Base-by-base conservation (phyloP, 2,888 invertebrate species). In the Dryobota labecula region DNA sequence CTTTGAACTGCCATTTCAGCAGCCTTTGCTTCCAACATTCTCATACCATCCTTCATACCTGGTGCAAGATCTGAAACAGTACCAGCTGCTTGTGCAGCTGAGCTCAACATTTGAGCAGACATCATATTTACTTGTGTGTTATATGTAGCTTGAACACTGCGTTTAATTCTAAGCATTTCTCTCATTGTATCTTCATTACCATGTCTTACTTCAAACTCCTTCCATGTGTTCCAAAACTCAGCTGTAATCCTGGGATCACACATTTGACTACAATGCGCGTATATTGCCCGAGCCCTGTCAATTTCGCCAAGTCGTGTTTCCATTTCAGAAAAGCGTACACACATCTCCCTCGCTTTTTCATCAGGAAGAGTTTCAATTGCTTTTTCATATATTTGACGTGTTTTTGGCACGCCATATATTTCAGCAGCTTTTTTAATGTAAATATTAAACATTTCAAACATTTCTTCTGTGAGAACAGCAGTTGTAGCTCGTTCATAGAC, bases 151-250 rank as follows among this genome's bases (percentile, higher is more conserved):
- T 99, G 99, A 0, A 99, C 98, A 89, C 99, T 99, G 86, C 99
- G 97, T 95, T 99, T 99, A 80, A 99, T 99, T 88, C 99, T 97
- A 86, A 99, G 96, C 99, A 99, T 99, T 96, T 99, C 99, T 58
- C 99, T 97, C 97, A 99, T 99, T 0, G 99, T 99, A 90, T 99
- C 99, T 93, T 99, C 99, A 94, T 99, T 99, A 24, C 99, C 99
- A 94, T 99, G 99, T 61, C 98, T 97, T 27, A 99, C 98, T 96
- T 99, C 99, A 96, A 99, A 99, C 89, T 99, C 99, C 92, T 99
- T 99, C 99, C 99, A 99, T 1, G 98, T 98, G 90, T 99, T 98
- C 99, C 99, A 99, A 93, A 99, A 99, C 70, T 98, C 98, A 0
- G 97, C 97, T 7, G 99, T 98, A 13, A 99, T 99, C 91, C 99